Evolutionary conservation across 1,140 invertebrate species (phyloP).

Genomic region (Atopsyche davidsoni): DNA sequence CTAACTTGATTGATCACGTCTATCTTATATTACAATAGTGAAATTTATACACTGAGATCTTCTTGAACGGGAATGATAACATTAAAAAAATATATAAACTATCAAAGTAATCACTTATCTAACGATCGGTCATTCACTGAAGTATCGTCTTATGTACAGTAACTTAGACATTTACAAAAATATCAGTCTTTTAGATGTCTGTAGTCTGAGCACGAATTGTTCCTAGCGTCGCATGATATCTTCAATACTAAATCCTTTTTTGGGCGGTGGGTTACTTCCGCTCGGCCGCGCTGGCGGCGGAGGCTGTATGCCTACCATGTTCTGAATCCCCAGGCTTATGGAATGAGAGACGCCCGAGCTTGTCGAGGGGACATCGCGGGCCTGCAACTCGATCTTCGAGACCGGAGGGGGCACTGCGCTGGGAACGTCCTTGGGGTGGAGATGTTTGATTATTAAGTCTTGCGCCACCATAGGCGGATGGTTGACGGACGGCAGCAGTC

Average conservation of each 20-base stretch:
- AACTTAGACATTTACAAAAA: conserved; percentile 1
- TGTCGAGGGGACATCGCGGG: conserved; percentile 15
- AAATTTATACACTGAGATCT: conserved; percentile 25
- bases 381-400: conserved; percentile 8
- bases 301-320: conserved; percentile 47
- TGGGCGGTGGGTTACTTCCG: conserved; percentile 45
- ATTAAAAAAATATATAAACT: conserved; percentile 4
- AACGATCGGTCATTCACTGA: no score
- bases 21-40: conserved; percentile 10
- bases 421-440: conserved; percentile 35
- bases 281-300: conserved; percentile 44
- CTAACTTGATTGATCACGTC: conserved; percentile 24
- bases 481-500: conserved; percentile 36
- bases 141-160: conserved; percentile 26
- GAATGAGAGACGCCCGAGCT: conserved; percentile 23
- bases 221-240: conserved; percentile 64
- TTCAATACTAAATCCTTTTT: conserved; percentile 67
- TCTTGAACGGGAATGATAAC: conserved; percentile 7
- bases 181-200: no score
- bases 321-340: conserved; percentile 42
- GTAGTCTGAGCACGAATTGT: conserved; percentile 1
- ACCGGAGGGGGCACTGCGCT: neutral
- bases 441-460: conserved; percentile 47
- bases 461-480: conserved; percentile 41
- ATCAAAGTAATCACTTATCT: conserved; percentile 7